Evolutionary conservation across 2,113 vertebrate species (phyloP), one percentile per base, ranked within the genome.

Genomic region (Hylia prasina): DNA sequence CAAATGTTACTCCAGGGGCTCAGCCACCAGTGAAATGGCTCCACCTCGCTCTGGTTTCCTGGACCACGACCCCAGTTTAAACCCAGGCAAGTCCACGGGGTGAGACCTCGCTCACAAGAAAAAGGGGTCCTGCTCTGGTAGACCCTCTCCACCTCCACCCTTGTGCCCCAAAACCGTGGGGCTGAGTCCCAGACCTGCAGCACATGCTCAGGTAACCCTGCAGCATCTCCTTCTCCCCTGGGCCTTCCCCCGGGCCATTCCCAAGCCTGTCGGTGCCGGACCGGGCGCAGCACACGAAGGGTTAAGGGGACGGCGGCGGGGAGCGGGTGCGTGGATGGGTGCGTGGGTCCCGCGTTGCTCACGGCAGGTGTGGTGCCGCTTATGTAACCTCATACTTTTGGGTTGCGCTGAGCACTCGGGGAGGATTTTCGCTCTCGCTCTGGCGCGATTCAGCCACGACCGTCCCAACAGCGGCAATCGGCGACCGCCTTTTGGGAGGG

Each of bases 361-460:
- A 97, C 11, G 6, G 85, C 84, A 95, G 95, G 96, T 39, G 94
- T 96, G 96, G 92, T 80, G 76, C 79, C 12, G 2, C 65, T 97
- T 96, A 85, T 77, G 82, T 95, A 97, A 97, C 60, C 64, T 39
- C 87, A 70, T 61, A 69, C 22, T 88, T 96, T 57, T 70, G 92
- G 93, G 90, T 79, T 94, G 70, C 10, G 61, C 90, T 5, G 45
- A 48, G 85, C 45, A 3, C 84, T 40, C 30, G 13, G 77, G 72
- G 24, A 53, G 47, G 30, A 53, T 90, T 83, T 64, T 68, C 3
- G 27, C 89, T 88, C 91, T 72, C 14, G 30, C 73, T 47, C 82
- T 1, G 25, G 60, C 11, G 4, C 13, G 42, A 44, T 63, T 66
- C 5, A 10, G 75, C 23, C 48, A 0, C 15, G 13, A 48, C 50